Conservation (phyloP, 2,113 vertebrate species). For the Petroica traversi region DNA sequence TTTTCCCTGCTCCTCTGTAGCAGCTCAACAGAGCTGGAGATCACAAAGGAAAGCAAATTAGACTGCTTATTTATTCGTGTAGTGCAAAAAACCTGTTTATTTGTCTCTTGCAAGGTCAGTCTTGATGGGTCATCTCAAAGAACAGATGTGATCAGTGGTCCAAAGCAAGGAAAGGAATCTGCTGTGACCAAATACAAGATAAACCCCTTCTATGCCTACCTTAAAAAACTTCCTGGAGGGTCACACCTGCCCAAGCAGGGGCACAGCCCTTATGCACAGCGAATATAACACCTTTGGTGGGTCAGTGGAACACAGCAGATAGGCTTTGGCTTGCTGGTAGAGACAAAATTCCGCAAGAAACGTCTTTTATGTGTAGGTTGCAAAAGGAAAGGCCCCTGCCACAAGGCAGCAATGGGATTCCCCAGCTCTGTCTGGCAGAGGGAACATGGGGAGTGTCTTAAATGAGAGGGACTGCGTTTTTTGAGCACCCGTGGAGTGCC, state of each 20-base stretch:
- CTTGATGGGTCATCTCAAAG: not conserved
- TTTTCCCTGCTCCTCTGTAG: not conserved
- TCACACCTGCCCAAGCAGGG: not conserved
- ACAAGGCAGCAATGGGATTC: rapidly evolving
- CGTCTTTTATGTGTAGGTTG: not conserved
- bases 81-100: not conserved
- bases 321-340: not conserved
- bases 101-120: not conserved
- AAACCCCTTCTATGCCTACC: not conserved
- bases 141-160: not conserved
- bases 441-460: rapidly evolving
- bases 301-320: rapidly evolving
- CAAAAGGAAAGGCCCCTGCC: not conserved
- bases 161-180: not conserved
- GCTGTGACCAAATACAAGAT: not conserved
- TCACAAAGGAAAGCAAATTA: not conserved
- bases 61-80: rapidly evolving
- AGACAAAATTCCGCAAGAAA: not conserved
- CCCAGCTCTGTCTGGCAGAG: not conserved
- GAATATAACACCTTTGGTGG: rapidly evolving
- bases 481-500: rapidly evolving
- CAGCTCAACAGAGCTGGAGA: rapidly evolving
- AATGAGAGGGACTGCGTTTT: rapidly evolving
- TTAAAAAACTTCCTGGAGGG: not conserved
- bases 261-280: rapidly evolving